phyloP scores from a whole-genome alignment of 2,113 vertebrate species.

The Erinaceus europaeus region DNA sequence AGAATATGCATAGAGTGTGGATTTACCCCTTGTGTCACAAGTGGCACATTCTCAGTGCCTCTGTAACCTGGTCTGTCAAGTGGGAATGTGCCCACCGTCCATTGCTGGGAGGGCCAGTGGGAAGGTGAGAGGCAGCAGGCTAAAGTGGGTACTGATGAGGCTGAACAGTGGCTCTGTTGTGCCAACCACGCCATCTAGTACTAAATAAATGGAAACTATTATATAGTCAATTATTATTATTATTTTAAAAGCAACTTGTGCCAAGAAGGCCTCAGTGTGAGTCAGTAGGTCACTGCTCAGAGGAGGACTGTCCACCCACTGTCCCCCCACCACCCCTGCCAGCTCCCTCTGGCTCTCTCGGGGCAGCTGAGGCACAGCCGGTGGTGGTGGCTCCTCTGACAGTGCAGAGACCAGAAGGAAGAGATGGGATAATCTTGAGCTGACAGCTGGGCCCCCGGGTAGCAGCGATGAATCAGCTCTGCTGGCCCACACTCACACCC shows the following conservation, averaged over 20 bases:
- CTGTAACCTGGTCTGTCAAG: neutral
- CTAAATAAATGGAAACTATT: constrained; percentile 53
- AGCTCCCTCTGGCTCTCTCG: neutral
- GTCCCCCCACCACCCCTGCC: neutral
- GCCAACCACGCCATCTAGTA: neutral
- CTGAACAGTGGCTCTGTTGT: neutral
- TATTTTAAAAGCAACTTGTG: constrained; percentile 70
- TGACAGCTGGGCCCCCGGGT: neutral
- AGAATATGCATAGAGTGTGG: neutral
- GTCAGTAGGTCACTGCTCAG: neutral
- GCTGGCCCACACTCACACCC: neutral
- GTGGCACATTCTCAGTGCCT: neutral
- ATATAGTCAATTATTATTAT: constrained; percentile 69
- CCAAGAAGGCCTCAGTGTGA: constrained; percentile 46
- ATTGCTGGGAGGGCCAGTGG: neutral
- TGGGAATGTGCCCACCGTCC: no score
- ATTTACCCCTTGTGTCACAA: neutral
- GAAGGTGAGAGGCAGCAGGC: rapidly evolving
- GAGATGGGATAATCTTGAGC: neutral
- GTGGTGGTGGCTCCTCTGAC: neutral
- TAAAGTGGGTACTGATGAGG: neutral
- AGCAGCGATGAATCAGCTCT: constrained; percentile 8
- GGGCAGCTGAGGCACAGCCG: neutral
- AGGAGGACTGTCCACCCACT: neutral
- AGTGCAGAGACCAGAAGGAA: neutral